These are phyloP conservation scores for Sitobion miscanthi DNA, from an alignment of 1,140 invertebrate species.

Conservation along the genomic window DNA sequence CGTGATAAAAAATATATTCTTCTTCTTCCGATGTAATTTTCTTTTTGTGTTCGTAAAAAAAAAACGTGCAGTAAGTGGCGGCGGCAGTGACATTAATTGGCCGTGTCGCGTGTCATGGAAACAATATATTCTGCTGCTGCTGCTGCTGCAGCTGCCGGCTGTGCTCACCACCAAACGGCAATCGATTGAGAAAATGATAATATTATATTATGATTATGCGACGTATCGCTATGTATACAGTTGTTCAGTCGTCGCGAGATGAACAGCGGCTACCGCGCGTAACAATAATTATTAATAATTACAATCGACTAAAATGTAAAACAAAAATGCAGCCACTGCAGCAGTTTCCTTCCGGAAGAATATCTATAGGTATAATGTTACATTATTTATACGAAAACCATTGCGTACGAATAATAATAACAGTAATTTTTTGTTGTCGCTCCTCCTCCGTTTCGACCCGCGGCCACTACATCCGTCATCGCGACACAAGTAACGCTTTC, in stretches of 20 bases:
- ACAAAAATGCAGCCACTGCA: background rate
- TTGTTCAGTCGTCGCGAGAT: background rate
- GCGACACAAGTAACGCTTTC: slow-evolving; percentile 31
- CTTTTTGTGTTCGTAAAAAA: background rate
- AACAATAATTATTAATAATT: background rate
- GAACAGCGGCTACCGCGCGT: background rate
- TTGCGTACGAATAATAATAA: background rate
- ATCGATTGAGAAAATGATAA: background rate
- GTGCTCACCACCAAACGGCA: background rate
- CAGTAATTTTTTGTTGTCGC: background rate
- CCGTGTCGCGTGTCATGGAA: slow-evolving; percentile 18
- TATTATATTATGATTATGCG: background rate
- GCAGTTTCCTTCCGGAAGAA: background rate
- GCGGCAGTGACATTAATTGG: background rate
- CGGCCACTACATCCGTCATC: background rate
- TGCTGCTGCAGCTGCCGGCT: background rate
- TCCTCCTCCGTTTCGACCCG: background rate
- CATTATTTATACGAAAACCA: background rate
- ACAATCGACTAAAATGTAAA: background rate
- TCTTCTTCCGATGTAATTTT: background rate
- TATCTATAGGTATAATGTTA: background rate
- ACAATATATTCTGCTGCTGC: background rate
- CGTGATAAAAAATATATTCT: background rate
- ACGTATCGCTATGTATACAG: too few species aligned
- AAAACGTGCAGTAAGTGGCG: background rate